These are phyloP conservation scores for Hirtodrosophila alboralis DNA, from an alignment of 2,888 invertebrate species.

Conservation along the genomic window DNA sequence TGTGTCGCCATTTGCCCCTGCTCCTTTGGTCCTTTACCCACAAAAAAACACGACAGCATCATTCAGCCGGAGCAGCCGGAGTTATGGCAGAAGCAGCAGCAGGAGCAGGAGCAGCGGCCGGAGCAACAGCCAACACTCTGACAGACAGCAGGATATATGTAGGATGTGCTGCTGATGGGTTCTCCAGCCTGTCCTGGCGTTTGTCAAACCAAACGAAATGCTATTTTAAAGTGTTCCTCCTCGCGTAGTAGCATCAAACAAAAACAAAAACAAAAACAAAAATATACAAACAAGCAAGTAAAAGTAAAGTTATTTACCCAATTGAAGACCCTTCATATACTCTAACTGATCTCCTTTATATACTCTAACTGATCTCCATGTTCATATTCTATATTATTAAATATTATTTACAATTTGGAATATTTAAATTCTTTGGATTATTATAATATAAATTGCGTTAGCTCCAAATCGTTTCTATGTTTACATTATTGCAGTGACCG, in stretches of 20 bases:
- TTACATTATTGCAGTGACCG: too few relatives aligned
- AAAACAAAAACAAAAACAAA: slow-evolving; percentile 25
- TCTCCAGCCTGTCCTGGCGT: slow-evolving; percentile 40
- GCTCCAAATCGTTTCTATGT: too few relatives aligned
- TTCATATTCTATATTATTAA: background rate
- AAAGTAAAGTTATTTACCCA: slow-evolving; percentile 1
- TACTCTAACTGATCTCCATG: slow-evolving; percentile 2
- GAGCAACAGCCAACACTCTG: slow-evolving; percentile 21
- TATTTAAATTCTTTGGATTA: too few relatives aligned
- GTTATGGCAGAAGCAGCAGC: slow-evolving; percentile 1
- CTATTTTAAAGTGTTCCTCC: slow-evolving; percentile 50
- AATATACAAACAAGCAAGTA: slow-evolving; percentile 15
- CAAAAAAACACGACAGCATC: slow-evolving; percentile 8
- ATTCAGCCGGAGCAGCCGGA: background rate
- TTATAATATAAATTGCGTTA: too few relatives aligned
- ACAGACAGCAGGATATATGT: slow-evolving; percentile 47
- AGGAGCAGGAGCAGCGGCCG: background rate
- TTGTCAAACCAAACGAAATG: slow-evolving; percentile 55
- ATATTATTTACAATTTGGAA: too few relatives aligned
- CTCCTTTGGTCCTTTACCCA: too few relatives aligned
- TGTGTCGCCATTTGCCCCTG: slow-evolving; percentile 29
- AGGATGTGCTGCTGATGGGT: slow-evolving; percentile 49
- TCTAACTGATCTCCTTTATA: slow-evolving; percentile 11
- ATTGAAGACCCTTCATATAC: slow-evolving; percentile 23
- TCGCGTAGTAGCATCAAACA: slow-evolving; percentile 32